Percentiles rank a stretch among this genome's conserved stretches.
Evolutionary conservation across 2,113 vertebrate genomes (phyloP).

Genomic region (Proteles cristata): DNA sequence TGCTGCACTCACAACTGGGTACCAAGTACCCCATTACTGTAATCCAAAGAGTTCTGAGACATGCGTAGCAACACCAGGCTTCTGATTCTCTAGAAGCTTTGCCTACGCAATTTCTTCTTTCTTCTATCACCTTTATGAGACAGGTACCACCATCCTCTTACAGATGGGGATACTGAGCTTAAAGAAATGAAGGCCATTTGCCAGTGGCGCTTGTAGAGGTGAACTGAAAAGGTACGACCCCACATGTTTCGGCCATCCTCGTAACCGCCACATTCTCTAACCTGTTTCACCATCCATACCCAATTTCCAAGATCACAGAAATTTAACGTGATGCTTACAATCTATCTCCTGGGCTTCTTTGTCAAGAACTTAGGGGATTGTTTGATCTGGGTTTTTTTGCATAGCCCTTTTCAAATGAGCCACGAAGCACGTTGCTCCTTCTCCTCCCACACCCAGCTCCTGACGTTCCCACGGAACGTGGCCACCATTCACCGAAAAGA

Average conservation of each 20-base stretch:
- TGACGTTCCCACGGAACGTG: neutral
- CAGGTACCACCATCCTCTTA: neutral
- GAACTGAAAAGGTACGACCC: neutral
- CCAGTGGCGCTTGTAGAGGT: rapidly evolving
- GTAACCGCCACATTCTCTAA: neutral
- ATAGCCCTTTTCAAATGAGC: neutral
- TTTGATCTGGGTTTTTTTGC: neutral
- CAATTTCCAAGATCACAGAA: neutral
- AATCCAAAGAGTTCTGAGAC: neutral
- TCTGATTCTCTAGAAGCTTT: rapidly evolving
- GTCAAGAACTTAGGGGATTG: neutral
- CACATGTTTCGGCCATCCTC: rapidly evolving
- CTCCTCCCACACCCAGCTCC: neutral
- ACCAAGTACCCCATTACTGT: neutral
- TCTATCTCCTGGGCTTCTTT: neutral
- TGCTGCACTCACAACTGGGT: constrained; percentile 46
- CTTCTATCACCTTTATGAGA: neutral
- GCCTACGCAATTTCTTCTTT: neutral
- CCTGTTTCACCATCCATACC: neutral
- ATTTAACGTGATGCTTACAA: neutral
- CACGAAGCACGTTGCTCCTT: neutral
- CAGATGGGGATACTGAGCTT: neutral
- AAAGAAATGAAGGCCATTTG: neutral
- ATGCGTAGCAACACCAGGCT: neutral
- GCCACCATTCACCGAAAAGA: neutral